Conservation (phyloP, 2,797 vertebrate genomes). For the Bryconaethiops microstoma region DNA sequence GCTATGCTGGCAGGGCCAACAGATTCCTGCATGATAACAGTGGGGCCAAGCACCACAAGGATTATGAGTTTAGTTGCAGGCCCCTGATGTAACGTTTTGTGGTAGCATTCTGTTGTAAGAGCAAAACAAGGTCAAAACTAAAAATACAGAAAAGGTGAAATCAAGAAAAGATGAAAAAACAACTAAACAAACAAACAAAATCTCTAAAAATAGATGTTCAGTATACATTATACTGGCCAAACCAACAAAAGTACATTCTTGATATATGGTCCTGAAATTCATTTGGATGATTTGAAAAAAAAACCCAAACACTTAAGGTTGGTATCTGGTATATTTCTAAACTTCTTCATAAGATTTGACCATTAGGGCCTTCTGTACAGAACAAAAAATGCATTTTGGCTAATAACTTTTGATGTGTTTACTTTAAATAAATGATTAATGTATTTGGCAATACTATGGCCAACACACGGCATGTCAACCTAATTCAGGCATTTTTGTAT, state of each 20-base stretch:
- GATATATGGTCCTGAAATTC: neutral
- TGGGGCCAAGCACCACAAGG: conserved; percentile 52
- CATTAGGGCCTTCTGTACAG: too few relatives aligned
- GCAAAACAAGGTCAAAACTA: conserved; percentile 65
- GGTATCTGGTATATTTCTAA: neutral
- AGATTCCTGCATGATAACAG: conserved; percentile 49
- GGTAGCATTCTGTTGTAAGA: conserved; percentile 64
- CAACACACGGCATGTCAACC: too few relatives aligned
- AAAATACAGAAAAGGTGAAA: conserved; percentile 67
- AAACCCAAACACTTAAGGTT: neutral
- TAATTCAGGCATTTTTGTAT: too few relatives aligned
- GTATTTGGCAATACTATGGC: too few relatives aligned
- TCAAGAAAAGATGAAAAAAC: conserved; percentile 51
- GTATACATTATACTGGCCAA: conserved; percentile 67
- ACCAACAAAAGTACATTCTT: conserved; percentile 58
- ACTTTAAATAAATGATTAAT: too few relatives aligned
- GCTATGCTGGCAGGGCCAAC: conserved; percentile 59
- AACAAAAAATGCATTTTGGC: too few relatives aligned
- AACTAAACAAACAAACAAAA: conserved; percentile 47
- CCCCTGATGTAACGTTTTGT: conserved; percentile 60
- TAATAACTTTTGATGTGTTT: too few relatives aligned
- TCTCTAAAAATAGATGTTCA: conserved; percentile 67
- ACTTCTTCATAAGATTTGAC: neutral
- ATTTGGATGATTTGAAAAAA: too few relatives aligned
- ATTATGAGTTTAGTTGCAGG: conserved; percentile 47